Conservation (phyloP, 2,888 invertebrate species). For the Osmoderma eremita region DNA sequence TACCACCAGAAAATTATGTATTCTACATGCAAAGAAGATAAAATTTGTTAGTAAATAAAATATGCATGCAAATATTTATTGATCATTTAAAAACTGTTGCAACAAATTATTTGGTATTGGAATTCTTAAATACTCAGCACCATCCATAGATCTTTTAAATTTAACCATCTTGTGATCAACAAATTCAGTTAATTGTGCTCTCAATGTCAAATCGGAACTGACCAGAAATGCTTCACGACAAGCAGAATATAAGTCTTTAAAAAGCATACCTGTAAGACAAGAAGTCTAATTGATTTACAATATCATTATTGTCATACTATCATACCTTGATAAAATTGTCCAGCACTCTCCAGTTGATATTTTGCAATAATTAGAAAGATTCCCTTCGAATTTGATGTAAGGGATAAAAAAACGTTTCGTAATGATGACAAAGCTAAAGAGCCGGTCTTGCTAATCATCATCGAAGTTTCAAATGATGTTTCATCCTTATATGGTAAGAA, state of each 20-base stretch:
- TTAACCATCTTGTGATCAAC: slow-evolving; percentile 92
- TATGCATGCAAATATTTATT: slow-evolving; percentile 18
- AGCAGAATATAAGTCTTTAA: slow-evolving; percentile 85
- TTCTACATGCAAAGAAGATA: too few relatives aligned
- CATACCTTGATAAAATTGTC: slow-evolving; percentile 78
- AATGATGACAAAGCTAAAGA: slow-evolving; percentile 85
- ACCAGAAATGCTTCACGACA: slow-evolving; percentile 92
- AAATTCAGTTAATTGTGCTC: slow-evolving; percentile 94
- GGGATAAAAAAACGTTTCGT: slow-evolving; percentile 87
- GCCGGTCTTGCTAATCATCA: slow-evolving; percentile 82
- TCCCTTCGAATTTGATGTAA: slow-evolving; percentile 87
- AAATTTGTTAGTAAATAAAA: neutral
- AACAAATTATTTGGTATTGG: slow-evolving; percentile 79
- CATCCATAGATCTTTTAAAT: slow-evolving; percentile 81
- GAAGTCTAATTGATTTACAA: neutral
- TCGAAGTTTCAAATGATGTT: slow-evolving; percentile 84
- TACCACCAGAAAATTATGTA: too few relatives aligned
- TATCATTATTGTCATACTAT: neutral
- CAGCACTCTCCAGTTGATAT: slow-evolving; percentile 81
- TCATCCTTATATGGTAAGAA: slow-evolving; percentile 85
- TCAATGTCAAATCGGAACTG: slow-evolving; percentile 89
- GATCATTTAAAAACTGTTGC: slow-evolving; percentile 75
- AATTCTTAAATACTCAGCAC: slow-evolving; percentile 82
- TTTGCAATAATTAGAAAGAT: slow-evolving; percentile 85
- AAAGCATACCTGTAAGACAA: slow-evolving; percentile 77